Evolutionary conservation across 2,797 vertebrate genomes (phyloP).

Genomic region (Channa striata): DNA sequence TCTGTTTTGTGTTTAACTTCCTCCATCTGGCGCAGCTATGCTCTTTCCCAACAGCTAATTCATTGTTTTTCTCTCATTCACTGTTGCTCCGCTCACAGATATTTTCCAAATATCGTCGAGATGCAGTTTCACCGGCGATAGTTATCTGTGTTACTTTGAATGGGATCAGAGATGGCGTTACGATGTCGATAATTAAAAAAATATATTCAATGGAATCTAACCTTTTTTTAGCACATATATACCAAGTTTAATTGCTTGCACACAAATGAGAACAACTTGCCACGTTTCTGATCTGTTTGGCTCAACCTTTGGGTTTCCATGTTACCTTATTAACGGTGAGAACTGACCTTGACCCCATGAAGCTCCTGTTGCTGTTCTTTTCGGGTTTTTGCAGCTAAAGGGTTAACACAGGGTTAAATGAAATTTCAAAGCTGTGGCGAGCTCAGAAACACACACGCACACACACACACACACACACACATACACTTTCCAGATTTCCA

Average conservation of each 20-base stretch:
- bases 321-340: slow-evolving; percentile 4
- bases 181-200: too few relatives aligned
- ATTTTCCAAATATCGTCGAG: not conserved
- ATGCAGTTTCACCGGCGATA: not conserved
- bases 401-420: slow-evolving; percentile 25
- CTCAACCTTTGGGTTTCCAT: slow-evolving; percentile 8
- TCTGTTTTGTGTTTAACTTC: slow-evolving; percentile 66
- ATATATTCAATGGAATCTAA: too few relatives aligned
- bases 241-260: not conserved
- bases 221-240: not conserved
- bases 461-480: slow-evolving; percentile 5
- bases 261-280: not conserved
- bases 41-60: slow-evolving; percentile 37
- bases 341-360: slow-evolving; percentile 17
- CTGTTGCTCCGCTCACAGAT: slow-evolving; percentile 1
- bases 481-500: slow-evolving; percentile 26
- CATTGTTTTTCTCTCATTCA: slow-evolving; percentile 37
- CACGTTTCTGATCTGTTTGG: not conserved
- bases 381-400: not conserved
- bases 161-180: too few relatives aligned
- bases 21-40: slow-evolving; percentile 65
- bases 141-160: not conserved
- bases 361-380: slow-evolving; percentile 1
- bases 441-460: slow-evolving; percentile 8
- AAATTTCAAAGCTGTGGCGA: slow-evolving; percentile 17